Evolutionary conservation across 1,140 invertebrate species (phyloP), one percentile per base, ranked within the genome.

Genomic region (Dendroctonus ponderosae): DNA sequence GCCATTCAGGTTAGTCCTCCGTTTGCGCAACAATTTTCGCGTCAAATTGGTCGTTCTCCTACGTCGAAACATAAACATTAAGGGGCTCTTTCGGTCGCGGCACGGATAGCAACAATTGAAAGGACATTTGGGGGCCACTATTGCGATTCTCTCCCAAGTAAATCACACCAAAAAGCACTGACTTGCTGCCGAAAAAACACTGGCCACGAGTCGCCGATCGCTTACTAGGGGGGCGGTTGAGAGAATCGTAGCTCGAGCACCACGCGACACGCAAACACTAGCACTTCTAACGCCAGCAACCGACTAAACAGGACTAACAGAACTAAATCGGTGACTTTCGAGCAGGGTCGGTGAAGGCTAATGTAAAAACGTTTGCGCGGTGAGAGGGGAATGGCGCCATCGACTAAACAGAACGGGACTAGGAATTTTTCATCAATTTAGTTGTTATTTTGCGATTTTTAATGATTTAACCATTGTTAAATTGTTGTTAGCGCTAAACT

Each of bases 31-130:
- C 80, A 89, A 81, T 76, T 85, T 85, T 80, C 83, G 87, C 83
- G 84, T 85, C 77, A 88, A 81, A 72, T 81, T 79, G 75, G 81
- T 83, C 78, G 86, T 83, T 80, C 82, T 86, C 80, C 84, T 85
- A 77, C 86, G 85, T 77, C 86, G 85, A 81, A 89, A 89, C 88
- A 89, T 89, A 84, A 86, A 89, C 84, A 85, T 84, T 77, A 83
- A 85, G 81, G 81, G 81, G 71, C 57, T 66, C 77, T 78, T 79
- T 80, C 79, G 67, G 73, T 74, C 78, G 76, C 77, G 76, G 74
- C 77, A 72, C 68, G 70, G 70, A 74, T 72, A 68, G 38, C 54
- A 65, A 65, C 62, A 66, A 60, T 60, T 58, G 15, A 66, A 60
- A 58, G 54, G 64, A 66, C 82, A 83, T 82, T 83, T 83, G 81